phyloP scores from a whole-genome alignment of 2,888 invertebrate genomes.

The Drosophila atroscutellata region DNA sequence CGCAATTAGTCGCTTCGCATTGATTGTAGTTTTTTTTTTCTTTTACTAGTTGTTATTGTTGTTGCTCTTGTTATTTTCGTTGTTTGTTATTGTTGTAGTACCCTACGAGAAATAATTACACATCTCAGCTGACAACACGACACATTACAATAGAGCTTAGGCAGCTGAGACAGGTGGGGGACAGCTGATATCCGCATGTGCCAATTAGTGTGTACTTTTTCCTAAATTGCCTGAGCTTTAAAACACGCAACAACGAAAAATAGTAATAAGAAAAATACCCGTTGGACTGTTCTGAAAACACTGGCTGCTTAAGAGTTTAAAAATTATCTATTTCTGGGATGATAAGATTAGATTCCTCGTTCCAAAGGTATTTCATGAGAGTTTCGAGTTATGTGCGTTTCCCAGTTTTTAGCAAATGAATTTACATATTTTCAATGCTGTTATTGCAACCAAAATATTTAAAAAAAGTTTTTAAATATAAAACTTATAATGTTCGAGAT shows the following conservation, averaged over 20 bases:
- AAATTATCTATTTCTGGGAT: background rate
- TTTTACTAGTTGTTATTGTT: background rate
- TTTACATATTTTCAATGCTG: background rate
- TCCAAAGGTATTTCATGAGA: background rate
- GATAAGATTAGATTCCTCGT: background rate
- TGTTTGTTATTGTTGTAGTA: conserved; percentile 34
- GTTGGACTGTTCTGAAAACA: background rate
- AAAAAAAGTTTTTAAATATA: background rate
- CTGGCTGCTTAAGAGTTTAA: background rate
- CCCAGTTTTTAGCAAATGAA: background rate
- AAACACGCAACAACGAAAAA: background rate
- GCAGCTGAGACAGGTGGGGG: conserved; percentile 6
- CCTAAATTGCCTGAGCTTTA: conserved; percentile 9
- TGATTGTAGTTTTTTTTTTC: conserved; percentile 35
- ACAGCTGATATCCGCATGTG: conserved; percentile 23
- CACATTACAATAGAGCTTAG: conserved; percentile 28
- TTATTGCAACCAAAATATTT: background rate
- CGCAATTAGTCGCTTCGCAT: conserved; percentile 66
- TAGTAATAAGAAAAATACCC: background rate
- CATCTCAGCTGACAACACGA: conserved; percentile 78
- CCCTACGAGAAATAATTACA: conserved; percentile 47
- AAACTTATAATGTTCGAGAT: background rate
- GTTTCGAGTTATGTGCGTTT: background rate
- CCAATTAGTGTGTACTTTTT: conserved; percentile 31
- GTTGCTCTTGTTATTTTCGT: conserved; percentile 1